These are phyloP conservation scores for Cyclophora albipunctata DNA, from an alignment of 2,888 invertebrate genomes.

Conservation along the genomic window DNA sequence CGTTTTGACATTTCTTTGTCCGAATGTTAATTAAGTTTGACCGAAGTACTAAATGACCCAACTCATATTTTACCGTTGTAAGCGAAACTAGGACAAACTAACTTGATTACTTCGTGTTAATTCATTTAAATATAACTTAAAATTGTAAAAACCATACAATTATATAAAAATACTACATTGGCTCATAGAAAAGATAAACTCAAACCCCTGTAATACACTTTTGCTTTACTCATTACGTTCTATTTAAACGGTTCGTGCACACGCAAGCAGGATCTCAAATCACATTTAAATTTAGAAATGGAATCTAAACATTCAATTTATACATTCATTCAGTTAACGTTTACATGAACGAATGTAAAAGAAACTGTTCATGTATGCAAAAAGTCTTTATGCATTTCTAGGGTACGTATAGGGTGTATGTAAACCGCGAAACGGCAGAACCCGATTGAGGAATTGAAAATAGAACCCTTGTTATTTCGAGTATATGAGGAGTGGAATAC, in stretches of 20 bases:
- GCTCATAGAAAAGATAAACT: no score
- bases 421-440: constrained; percentile 47
- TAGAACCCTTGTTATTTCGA: constrained; percentile 73
- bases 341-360: constrained; percentile 35
- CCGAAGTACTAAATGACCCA: no score
- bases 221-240: no score
- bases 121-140: no score
- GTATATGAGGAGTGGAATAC: constrained; percentile 65
- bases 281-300: constrained; percentile 18
- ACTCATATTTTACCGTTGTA: no score
- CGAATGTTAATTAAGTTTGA: no score
- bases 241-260: constrained; percentile 1
- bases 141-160: no score
- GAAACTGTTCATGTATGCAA: constrained; percentile 48
- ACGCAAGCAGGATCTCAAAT: constrained; percentile 6
- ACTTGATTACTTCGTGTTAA: no score
- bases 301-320: constrained; percentile 22
- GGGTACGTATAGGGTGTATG: constrained; percentile 44
- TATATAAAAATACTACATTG: no score
- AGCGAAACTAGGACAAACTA: no score
- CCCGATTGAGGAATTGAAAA: constrained; percentile 65
- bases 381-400: constrained; percentile 53
- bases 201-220: no score
- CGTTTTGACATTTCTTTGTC: no score
- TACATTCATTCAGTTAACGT: constrained; percentile 23